Base-by-base conservation (phyloP, 1,140 invertebrate genomes). In the Camponotus vicinus region DNA sequence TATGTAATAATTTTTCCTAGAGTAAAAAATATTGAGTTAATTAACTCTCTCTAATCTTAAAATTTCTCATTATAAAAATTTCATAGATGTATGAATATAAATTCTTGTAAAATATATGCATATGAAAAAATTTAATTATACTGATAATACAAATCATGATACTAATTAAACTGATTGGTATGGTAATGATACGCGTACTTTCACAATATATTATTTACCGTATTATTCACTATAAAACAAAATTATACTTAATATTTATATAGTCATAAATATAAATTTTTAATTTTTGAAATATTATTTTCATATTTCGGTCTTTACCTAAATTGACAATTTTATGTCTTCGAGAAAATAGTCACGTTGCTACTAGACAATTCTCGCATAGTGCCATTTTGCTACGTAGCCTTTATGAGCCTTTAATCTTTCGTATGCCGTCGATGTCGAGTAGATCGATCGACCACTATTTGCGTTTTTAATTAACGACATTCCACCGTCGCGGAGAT, bases 391-490 rank as follows among this genome's bases (percentile, higher is more conserved):
- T 18, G 11, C n/a, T 52, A 66, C 40, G 21, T 55, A 42, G 49
- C 52, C 34, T 83, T 73, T 83, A 75, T 37, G 55, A 34, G 69
- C 40, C 69, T 73, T 83, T 83, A 73, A 83, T 83, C 79, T 49
- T 75, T 27, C 55, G 55, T 61, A 18, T 52, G 32, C 55, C 79
- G 42, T 61, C 40, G 69, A 73, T 32, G 27, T 32, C 27, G 55
- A 55, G 40, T 27, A 75, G 69, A 83, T 83, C 79, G 79, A 83
- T 83, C 79, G 69, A 83, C 79, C 79, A 55, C 79, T 73, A 83
- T 83, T 83, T 83, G 79, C 79, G 79, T 83, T 83, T 83, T 83
- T 83, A 83, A 83, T 83, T 83, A 83, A 83, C 79, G 79, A 83
- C 79, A 83, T 83, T 83, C 69, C 79, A 83, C 49, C 79, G 79